These are phyloP conservation scores for Nomada flava DNA, from an alignment of 2,888 invertebrate genomes.

Conservation along the genomic window DNA sequence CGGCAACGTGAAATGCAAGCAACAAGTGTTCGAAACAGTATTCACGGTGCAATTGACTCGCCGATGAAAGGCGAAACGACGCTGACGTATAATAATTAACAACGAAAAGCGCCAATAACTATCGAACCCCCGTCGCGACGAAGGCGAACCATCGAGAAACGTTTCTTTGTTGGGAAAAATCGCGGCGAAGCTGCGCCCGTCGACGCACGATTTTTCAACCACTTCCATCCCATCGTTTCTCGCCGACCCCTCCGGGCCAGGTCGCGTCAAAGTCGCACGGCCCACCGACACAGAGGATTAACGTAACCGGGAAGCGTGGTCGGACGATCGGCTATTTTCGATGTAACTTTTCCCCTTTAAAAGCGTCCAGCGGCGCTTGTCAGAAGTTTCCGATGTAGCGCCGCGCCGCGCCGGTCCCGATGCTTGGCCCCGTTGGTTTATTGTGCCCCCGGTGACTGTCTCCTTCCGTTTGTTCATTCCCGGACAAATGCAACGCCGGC, in stretches of 20 bases:
- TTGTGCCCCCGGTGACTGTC: conserved; percentile 27
- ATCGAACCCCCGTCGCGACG: not conserved
- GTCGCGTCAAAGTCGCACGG: conserved; percentile 27
- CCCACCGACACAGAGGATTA: conserved; percentile 15
- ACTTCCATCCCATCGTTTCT: not conserved
- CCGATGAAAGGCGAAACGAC: not conserved
- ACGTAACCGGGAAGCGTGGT: not conserved
- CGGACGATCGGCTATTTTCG: conserved; percentile 35
- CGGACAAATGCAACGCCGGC: conserved; percentile 27
- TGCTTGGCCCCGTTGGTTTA: conserved; percentile 40
- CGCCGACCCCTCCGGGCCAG: not conserved
- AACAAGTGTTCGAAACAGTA: not conserved
- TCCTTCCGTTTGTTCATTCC: conserved; percentile 36
- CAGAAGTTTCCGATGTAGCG: conserved; percentile 35
- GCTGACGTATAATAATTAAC: not conserved
- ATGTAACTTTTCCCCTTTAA: conserved; percentile 43
- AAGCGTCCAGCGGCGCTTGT: conserved; percentile 25
- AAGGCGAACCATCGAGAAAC: not conserved
- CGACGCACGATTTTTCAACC: not conserved
- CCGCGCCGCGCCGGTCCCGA: conserved; percentile 1
- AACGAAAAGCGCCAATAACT: not conserved
- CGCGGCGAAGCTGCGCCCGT: not conserved
- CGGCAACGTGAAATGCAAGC: not conserved
- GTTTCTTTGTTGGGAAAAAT: not conserved
- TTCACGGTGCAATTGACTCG: not conserved